Percentiles rank a stretch among this genome's conserved stretches.
phyloP scores from a whole-genome alignment of 2,888 invertebrate species.

The Dryomyza anilis region DNA sequence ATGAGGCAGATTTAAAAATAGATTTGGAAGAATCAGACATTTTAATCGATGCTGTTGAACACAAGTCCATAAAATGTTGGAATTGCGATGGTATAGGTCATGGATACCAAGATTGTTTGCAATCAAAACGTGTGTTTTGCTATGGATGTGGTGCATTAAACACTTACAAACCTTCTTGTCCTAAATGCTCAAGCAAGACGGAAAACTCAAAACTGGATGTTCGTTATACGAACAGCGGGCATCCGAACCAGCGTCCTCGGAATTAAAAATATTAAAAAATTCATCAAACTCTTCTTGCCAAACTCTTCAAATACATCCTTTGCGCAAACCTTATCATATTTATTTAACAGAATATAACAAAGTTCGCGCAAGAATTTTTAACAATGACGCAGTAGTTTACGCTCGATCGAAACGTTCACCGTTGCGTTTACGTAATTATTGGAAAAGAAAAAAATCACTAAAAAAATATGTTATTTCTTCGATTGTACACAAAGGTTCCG shows the following conservation, averaged over 20 bases:
- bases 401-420: neutral
- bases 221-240: too few species aligned
- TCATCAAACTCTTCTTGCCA: too few species aligned
- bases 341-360: neutral
- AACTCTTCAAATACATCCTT: neutral
- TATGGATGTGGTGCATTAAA: constrained; percentile 31
- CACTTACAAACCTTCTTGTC: constrained; percentile 37
- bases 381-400: neutral
- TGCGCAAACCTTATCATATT: neutral
- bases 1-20: neutral
- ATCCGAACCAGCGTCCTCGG: too few species aligned
- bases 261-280: too few species aligned
- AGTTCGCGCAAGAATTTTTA: neutral
- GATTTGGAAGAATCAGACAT: neutral
- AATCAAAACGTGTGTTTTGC: too few species aligned
- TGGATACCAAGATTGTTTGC: too few species aligned
- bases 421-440: neutral
- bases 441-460: neutral
- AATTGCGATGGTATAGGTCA: constrained; percentile 19
- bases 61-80: constrained; percentile 8
- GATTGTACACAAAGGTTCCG: neutral
- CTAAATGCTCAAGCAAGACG: constrained; percentile 33
- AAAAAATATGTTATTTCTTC: neutral
- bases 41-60: neutral
- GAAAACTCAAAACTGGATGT: neutral